Percentiles rank a stretch among this genome's conserved stretches.
Conservation (phyloP, 2,888 invertebrate species). For the Nasonia oneida region DNA sequence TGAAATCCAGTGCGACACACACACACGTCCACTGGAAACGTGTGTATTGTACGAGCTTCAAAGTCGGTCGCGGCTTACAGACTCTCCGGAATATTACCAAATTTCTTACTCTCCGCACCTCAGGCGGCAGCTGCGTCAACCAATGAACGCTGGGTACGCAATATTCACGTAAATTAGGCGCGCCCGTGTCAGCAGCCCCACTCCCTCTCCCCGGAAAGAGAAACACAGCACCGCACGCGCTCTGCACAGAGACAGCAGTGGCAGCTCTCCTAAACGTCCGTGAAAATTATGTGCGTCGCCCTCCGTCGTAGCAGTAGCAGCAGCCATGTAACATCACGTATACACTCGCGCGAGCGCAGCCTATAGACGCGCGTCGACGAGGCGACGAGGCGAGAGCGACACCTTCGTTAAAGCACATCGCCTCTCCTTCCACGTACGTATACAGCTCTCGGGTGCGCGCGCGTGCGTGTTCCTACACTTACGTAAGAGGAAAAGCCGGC, state of each 20-base stretch:
- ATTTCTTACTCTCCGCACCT: constrained; percentile 17
- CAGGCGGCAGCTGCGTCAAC: constrained; percentile 21
- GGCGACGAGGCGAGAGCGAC: constrained; percentile 43
- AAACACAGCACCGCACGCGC: not conserved
- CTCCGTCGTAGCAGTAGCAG: not conserved
- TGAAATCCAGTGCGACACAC: not conserved
- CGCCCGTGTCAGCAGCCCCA: constrained; percentile 27
- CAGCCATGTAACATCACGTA: not conserved
- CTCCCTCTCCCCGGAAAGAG: constrained; percentile 15
- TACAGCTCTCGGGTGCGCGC: not conserved
- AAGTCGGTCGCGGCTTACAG: not conserved
- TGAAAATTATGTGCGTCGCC: constrained; percentile 55
- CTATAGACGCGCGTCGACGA: not conserved
- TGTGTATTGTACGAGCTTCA: not conserved
- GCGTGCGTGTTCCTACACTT: not conserved
- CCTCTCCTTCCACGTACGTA: not conserved
- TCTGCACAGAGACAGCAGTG: not conserved
- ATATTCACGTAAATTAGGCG: constrained; percentile 59
- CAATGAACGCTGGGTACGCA: constrained; percentile 53
- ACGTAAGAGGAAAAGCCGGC: constrained; percentile 16
- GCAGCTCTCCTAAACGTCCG: constrained; percentile 47
- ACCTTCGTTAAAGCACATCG: constrained; percentile 57
- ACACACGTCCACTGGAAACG: no score
- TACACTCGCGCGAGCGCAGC: not conserved
- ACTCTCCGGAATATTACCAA: constrained; percentile 12